Base-by-base conservation (phyloP, 1,140 invertebrate genomes). In the Zaprionus tsacasi region DNA sequence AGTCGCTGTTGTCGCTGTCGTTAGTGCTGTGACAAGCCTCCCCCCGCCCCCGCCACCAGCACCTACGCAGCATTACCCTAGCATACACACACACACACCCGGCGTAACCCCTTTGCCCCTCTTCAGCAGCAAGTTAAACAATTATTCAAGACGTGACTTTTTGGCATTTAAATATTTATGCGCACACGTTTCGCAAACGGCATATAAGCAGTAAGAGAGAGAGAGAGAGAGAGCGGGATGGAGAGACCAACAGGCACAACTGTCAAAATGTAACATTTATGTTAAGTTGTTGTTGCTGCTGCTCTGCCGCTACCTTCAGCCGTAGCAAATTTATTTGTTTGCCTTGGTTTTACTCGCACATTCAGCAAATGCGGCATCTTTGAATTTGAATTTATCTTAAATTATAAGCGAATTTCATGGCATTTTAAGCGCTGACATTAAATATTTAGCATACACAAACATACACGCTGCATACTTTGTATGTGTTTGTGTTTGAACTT, bases 81-180 rank as follows among this genome's bases (percentile, higher is more conserved):
- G 27, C 27, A 6, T 30, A 30, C 27, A 30, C 27, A 30, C 27
- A 6, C 27, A 30, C 27, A 30, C 27, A n/a, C 35, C 30, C 11
- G 27, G 27, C 8, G 6, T 11, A 3, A 12, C 11, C 10, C 4
- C 10, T n/a, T 2, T n/a, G 8, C 27, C 12, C 10, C 13, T 13
- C 48, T 45, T 48, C 54, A 52, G 65, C 36, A 17, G 58, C 66
- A 88, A 88, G 74, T 80, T 87, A 83, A 88, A 89, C 85, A 88
- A 88, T 88, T 85, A 88, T 88, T 83, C 81, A 88, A 88, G 85
- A 89, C 85, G 85, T 88, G 85, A 88, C 85, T 88, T 88, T 89
- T 88, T 85, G 85, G 74, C 85, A 81, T 88, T 89, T 89, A 88
- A 89, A 89, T 88, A 88, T 88, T 88, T 89, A 88, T 88, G 81